A percentile compares a stretch with the other conserved stretches of the same genome.
phyloP scores from a whole-genome alignment of 2,888 invertebrate genomes.

The Nymphalis urticae region DNA sequence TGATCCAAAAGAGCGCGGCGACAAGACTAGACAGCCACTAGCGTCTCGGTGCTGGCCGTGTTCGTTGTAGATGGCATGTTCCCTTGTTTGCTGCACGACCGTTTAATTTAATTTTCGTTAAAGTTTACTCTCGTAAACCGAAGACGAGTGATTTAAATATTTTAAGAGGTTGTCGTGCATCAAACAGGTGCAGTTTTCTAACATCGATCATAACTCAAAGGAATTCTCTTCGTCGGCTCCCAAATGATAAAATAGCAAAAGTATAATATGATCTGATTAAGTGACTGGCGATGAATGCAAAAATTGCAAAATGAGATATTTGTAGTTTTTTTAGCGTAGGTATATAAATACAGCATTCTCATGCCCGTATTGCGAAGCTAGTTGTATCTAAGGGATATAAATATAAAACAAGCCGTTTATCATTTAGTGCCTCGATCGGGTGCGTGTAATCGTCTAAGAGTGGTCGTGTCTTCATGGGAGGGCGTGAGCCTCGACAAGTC shows the following conservation, averaged over 20 bases:
- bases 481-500: conserved; percentile 44
- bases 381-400: conserved; percentile 40
- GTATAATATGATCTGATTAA: conserved; percentile 50
- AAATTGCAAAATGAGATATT: conserved; percentile 46
- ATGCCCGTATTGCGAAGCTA: conserved; percentile 70
- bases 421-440: conserved; percentile 77
- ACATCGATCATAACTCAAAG: conserved; percentile 65
- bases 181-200: conserved; percentile 58
- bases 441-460: conserved; percentile 66
- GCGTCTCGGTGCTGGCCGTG: conserved; percentile 56
- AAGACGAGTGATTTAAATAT: not conserved
- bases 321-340: conserved; percentile 40
- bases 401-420: conserved; percentile 71
- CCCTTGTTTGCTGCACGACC: conserved; percentile 49
- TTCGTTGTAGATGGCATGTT: conserved; percentile 50
- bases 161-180: conserved; percentile 43
- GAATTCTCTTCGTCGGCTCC: conserved; percentile 69
- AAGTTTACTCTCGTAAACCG: not conserved
- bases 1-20: conserved; percentile 64
- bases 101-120: not conserved
- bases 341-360: conserved; percentile 59
- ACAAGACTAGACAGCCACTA: conserved; percentile 44
- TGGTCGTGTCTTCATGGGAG: conserved; percentile 54
- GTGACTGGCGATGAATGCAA: conserved; percentile 55
- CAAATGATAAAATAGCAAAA: conserved; percentile 78